Conservation (phyloP, 2,888 invertebrate species). For the Cephus runcator region DNA sequence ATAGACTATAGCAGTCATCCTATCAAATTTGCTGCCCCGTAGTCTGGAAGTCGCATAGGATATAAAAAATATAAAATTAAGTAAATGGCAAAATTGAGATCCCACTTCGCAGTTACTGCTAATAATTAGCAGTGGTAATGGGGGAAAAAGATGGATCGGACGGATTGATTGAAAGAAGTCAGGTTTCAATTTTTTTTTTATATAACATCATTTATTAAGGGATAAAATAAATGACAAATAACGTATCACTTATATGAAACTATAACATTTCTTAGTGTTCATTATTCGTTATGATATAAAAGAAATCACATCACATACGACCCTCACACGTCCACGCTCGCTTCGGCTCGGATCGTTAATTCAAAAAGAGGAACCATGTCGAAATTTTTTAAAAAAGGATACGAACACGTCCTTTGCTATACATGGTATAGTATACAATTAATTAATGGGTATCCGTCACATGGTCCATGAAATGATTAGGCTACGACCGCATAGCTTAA, state of each 20-base stretch:
- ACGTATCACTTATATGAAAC: slow-evolving; percentile 66
- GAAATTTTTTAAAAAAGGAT: slow-evolving; percentile 1
- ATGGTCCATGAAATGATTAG: slow-evolving; percentile 51
- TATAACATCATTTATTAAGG: slow-evolving; percentile 66
- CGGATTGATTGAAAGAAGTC: no score
- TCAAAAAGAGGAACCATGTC: slow-evolving; percentile 1
- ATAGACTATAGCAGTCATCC: no score
- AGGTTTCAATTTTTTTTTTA: slow-evolving; percentile 40
- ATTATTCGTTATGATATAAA: slow-evolving; percentile 64
- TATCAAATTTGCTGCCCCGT: no score
- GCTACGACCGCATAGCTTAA: slow-evolving; percentile 59
- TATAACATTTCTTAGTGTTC: slow-evolving; percentile 66
- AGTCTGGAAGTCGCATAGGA: no score
- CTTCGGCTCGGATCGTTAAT: slow-evolving; percentile 25
- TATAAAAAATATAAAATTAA: no score
- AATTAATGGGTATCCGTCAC: not conserved
- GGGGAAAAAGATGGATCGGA: no score
- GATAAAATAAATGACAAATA: slow-evolving; percentile 66
- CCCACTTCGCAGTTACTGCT: no score
- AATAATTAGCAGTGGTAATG: no score
- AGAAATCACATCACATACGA: slow-evolving; percentile 66
- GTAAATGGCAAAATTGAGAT: no score
- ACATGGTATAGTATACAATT: slow-evolving; percentile 7
- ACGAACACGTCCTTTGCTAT: not conserved
- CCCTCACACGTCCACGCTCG: slow-evolving; percentile 39